Percentiles rank a stretch among this genome's conserved stretches.
phyloP scores from a whole-genome alignment of 2,888 invertebrate species.

The Atrina japonica region DNA sequence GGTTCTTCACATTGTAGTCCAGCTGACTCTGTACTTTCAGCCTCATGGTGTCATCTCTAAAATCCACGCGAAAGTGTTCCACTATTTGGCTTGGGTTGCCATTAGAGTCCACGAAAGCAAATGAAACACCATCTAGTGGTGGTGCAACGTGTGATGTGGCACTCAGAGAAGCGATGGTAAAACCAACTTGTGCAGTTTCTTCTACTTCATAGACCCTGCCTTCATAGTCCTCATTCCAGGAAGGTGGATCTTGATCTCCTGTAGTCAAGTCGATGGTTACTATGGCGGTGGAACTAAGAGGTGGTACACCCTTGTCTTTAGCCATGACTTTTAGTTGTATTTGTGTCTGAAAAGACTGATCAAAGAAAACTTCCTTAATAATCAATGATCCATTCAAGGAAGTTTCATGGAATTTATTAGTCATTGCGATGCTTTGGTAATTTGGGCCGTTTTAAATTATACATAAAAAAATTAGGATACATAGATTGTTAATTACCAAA shows the following conservation, averaged over 20 bases:
- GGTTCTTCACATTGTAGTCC: conserved; percentile 67
- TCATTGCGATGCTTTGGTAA: too few relatives aligned
- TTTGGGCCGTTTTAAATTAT: too few relatives aligned
- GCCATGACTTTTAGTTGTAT: conserved; percentile 93
- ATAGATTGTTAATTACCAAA: too few relatives aligned
- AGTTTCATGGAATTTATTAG: too few relatives aligned
- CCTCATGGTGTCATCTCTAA: conserved; percentile 55
- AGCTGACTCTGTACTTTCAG: conserved; percentile 63
- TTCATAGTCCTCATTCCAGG: conserved; percentile 63
- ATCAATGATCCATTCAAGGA: too few relatives aligned
- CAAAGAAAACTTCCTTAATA: too few relatives aligned
- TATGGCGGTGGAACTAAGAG: conserved; percentile 94
- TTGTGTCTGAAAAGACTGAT: conserved; percentile 24
- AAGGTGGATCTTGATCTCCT: conserved; percentile 61
- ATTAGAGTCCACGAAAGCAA: conserved; percentile 57
- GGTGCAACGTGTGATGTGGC: conserved; percentile 65
- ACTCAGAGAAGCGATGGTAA: conserved; percentile 61
- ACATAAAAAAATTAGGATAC: too few relatives aligned
- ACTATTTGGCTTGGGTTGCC: conserved; percentile 54
- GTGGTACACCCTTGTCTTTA: conserved; percentile 97
- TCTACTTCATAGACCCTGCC: conserved; percentile 89
- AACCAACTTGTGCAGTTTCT: conserved; percentile 98
- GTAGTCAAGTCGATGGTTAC: conserved; percentile 98
- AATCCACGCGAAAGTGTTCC: conserved; percentile 57
- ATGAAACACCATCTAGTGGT: conserved; percentile 58